Base-by-base conservation (phyloP, 2,888 invertebrate species). In the Ariolimax columbianus region DNA sequence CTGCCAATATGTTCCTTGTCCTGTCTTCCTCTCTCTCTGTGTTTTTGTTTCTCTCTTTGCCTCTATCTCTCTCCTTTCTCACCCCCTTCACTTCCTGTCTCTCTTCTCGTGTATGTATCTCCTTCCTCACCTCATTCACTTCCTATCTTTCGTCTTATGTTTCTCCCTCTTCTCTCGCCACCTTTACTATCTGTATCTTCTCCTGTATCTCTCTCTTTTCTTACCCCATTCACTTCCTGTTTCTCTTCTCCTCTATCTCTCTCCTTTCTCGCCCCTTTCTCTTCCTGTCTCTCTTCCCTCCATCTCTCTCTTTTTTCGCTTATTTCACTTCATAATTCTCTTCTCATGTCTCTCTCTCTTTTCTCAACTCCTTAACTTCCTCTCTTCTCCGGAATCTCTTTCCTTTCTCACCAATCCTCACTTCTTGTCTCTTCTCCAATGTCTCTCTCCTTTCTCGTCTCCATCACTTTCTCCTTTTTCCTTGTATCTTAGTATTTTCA, bases 241-340 rank as follows among this genome's bases (percentile, higher is more conserved):
- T 36, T 17, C 40, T 55, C 36, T 17, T 43, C 14, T 51, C 51
- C 43, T 14, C 55, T 43, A 51, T 4, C 78, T 66, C 68, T 40
- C 75, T 78, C 55, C 47, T 66, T 75, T 78, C 68, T 77, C 33
- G 66, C 77, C 59, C 83, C 66, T 63, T 77, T 63, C 77, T 63
- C 36, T 63, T 68, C 70, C 68, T 70, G 43, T 68, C 68, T 77
- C 77, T 77, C 59, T 77, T 68, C 72, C 77, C 70, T 68, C 43
- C 70, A 68, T 68, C 77, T 43, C 77, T 83, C 68, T 78, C 40
- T 78, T 63, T 77, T 63, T 51, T 77, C 77, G 3, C 78, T 77
- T 78, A 26, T 70, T 40, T 78, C 55, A 38, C 19, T 36, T 19
- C 26, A 17, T 26, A 3, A 14, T 19, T 73, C 73, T 26, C 73